These are phyloP conservation scores for Drosophila borealis DNA, from an alignment of 2,888 invertebrate genomes.

Conservation along the genomic window DNA sequence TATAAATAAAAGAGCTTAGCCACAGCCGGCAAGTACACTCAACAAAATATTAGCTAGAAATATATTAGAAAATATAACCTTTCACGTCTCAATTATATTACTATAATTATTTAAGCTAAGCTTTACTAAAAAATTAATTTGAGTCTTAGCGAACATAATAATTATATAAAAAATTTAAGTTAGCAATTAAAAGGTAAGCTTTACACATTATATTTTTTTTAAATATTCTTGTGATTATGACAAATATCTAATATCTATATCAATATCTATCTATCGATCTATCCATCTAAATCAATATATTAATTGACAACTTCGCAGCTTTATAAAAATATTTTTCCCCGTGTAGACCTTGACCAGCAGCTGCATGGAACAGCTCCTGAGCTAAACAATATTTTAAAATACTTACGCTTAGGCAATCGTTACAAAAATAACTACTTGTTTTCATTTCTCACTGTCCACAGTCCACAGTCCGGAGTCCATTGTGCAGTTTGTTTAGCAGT, in stretches of 20 bases:
- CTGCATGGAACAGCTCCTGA: not conserved
- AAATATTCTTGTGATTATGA: too few relatives aligned
- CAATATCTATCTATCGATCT: too few relatives aligned
- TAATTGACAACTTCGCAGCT: too few relatives aligned
- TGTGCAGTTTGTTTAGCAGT: conserved; percentile 15
- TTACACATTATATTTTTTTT: too few relatives aligned
- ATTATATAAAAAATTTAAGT: too few relatives aligned
- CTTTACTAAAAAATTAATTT: too few relatives aligned
- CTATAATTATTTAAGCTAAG: too few relatives aligned
- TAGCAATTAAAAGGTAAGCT: too few relatives aligned
- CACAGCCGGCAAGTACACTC: conserved; percentile 5
- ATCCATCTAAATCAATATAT: too few relatives aligned
- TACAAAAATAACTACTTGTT: conserved; percentile 12
- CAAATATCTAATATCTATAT: too few relatives aligned
- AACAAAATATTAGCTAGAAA: not conserved
- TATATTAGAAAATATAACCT: not conserved
- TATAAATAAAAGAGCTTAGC: conserved; percentile 25
- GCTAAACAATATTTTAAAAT: not conserved
- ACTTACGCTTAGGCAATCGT: conserved; percentile 1
- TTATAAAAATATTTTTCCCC: not conserved
- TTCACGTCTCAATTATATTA: too few relatives aligned
- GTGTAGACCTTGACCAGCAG: not conserved
- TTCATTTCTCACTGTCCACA: conserved; percentile 7
- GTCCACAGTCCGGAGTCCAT: conserved; percentile 3
- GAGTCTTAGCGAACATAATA: too few relatives aligned